These are phyloP conservation scores for Myanophis thanlyinensis DNA, from an alignment of 2,113 vertebrate genomes.

Conservation along the genomic window DNA sequence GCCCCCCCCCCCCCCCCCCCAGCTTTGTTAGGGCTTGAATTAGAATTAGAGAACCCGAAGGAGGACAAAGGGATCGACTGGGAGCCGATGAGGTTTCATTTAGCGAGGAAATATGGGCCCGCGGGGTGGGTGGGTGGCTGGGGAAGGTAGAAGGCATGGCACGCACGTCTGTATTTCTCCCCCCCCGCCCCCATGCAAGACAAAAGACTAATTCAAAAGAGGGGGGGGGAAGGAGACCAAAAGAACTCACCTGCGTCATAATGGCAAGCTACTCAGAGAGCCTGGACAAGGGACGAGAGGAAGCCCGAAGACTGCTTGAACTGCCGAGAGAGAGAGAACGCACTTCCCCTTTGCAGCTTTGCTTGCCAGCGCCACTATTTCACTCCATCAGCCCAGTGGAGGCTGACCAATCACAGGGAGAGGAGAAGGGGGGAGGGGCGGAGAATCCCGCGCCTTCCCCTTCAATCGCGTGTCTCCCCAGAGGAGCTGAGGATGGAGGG, in stretches of 20 bases:
- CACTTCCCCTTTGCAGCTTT: too few species aligned
- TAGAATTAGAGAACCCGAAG: not conserved
- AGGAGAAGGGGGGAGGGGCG: too few species aligned
- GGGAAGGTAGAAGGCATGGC: too few species aligned
- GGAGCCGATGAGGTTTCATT: too few species aligned
- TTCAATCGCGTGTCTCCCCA: fast-evolving
- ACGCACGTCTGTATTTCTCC: too few species aligned
- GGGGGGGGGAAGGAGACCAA: not conserved
- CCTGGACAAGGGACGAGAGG: too few species aligned
- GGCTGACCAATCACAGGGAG: constrained; percentile 28
- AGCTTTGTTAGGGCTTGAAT: not conserved
- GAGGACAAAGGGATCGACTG: too few species aligned
- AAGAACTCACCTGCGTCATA: constrained; percentile 6
- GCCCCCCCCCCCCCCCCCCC: fast-evolving
- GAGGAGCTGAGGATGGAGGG: not conserved
- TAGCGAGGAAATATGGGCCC: too few species aligned
- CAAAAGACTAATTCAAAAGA: not conserved
- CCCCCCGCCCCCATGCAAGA: not conserved
- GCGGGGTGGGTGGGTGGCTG: too few species aligned
- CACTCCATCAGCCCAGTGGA: constrained; percentile 15
- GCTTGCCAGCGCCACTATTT: not conserved
- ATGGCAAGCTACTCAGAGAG: too few species aligned
- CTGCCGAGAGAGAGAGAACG: fast-evolving
- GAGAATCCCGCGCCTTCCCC: fast-evolving
- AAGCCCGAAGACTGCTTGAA: not conserved